These are phyloP conservation scores for Bombylius discolor DNA, from an alignment of 2,888 invertebrate genomes.

Conservation along the genomic window DNA sequence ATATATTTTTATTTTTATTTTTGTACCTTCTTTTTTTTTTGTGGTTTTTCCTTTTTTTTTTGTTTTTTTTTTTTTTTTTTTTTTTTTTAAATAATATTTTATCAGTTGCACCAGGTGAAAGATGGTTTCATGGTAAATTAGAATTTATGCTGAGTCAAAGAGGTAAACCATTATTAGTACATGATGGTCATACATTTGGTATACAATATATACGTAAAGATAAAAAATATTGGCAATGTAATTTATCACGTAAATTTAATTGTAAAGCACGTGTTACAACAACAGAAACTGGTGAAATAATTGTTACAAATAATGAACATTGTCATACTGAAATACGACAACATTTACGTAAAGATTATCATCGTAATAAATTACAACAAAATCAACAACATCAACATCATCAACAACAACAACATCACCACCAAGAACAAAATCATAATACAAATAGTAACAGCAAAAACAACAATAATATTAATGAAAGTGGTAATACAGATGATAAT, in stretches of 20 bases:
- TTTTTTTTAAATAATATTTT: neutral
- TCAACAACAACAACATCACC: too few relatives aligned
- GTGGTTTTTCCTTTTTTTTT: too few relatives aligned
- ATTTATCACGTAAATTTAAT: slow-evolving; percentile 36
- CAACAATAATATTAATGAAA: neutral
- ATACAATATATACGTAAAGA: slow-evolving; percentile 38
- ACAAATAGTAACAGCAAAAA: too few relatives aligned
- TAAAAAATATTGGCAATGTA: slow-evolving; percentile 38
- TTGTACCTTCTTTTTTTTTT: neutral
- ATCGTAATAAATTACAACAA: slow-evolving; percentile 29
- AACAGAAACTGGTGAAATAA: slow-evolving; percentile 32
- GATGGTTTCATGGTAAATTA: slow-evolving; percentile 37
- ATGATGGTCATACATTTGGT: slow-evolving; percentile 37
- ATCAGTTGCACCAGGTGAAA: slow-evolving; percentile 36
- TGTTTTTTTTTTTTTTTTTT: too few relatives aligned
- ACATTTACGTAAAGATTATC: slow-evolving; percentile 36
- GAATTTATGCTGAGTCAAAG: slow-evolving; percentile 38
- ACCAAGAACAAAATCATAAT: too few relatives aligned
- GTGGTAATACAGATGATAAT: neutral
- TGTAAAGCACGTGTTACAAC: slow-evolving; percentile 39
- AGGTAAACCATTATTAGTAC: slow-evolving; percentile 35
- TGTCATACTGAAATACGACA: slow-evolving; percentile 38
- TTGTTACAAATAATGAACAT: slow-evolving; percentile 37
- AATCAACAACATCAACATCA: too few relatives aligned
- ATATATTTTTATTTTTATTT: neutral